Conservation (phyloP, 2,888 invertebrate genomes). For the Drosophila melanocephala region DNA sequence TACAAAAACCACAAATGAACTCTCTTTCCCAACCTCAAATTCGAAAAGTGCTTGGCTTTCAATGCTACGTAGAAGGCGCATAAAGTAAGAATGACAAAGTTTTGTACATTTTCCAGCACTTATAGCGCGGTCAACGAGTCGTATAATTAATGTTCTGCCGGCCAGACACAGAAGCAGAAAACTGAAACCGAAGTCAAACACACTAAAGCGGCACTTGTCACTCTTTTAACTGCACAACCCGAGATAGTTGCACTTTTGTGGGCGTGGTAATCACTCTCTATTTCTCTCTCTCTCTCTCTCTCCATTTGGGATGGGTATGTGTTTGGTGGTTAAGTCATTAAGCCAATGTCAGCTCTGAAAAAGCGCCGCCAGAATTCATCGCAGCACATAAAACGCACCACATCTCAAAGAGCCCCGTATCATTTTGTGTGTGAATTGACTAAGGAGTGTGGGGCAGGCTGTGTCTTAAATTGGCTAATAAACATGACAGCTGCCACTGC, state of each 20-base stretch:
- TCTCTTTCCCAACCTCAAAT: constrained; percentile 2
- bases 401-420: constrained; percentile 44
- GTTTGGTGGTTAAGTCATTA: constrained; percentile 65
- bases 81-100: constrained; percentile 62
- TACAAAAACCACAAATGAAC: constrained; percentile 5
- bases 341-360: constrained; percentile 59
- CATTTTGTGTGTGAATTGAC: constrained; percentile 19
- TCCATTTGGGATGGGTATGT: not conserved
- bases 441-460: constrained; percentile 45
- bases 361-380: constrained; percentile 75
- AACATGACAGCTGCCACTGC: constrained; percentile 66
- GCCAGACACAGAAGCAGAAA: constrained; percentile 41
- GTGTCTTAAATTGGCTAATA: constrained; percentile 79
- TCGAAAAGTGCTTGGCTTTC: not conserved
- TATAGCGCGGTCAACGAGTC: constrained; percentile 77
- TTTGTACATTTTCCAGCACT: constrained; percentile 71
- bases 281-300: not conserved
- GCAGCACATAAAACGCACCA: constrained; percentile 81
- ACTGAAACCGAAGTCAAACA: constrained; percentile 75
- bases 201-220: constrained; percentile 68
- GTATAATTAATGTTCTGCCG: constrained; percentile 75
- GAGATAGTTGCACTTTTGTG: constrained; percentile 69
- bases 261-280: constrained; percentile 42
- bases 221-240: constrained; percentile 47
- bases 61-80: constrained; percentile 8